These are phyloP conservation scores for Baronia brevicornis DNA, from an alignment of 2,888 invertebrate species.

Conservation along the genomic window DNA sequence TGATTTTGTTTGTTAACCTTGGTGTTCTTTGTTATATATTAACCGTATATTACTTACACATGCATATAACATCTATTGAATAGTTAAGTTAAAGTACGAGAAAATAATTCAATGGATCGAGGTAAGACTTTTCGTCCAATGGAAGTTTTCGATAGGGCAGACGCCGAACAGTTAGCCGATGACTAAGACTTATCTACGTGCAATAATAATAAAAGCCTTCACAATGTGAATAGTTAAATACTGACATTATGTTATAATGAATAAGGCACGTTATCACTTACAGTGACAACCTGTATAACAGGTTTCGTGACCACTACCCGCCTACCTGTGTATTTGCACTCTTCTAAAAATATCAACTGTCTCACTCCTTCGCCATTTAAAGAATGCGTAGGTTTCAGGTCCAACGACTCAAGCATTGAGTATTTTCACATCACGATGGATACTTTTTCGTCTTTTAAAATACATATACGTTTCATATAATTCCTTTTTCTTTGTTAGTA, in stretches of 20 bases:
- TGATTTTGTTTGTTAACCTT: too few species aligned
- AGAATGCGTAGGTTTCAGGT: conserved; percentile 48
- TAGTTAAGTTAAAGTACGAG: not conserved
- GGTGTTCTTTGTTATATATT: too few species aligned
- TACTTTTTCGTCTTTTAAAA: conserved; percentile 2
- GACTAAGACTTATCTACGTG: conserved; percentile 42
- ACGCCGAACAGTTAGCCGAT: conserved; percentile 21
- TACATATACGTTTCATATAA: conserved; percentile 3
- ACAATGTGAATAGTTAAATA: conserved; percentile 22
- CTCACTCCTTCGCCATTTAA: conserved; percentile 35
- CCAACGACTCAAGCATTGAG: conserved; percentile 34
- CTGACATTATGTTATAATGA: conserved; percentile 25
- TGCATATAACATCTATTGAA: not conserved
- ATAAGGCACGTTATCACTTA: conserved; percentile 31
- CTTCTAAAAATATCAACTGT: conserved; percentile 22
- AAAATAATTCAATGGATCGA: not conserved
- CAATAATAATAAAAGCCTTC: conserved; percentile 30
- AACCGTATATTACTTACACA: too few species aligned
- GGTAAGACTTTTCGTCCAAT: conserved; percentile 2
- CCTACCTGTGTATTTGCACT: conserved; percentile 31
- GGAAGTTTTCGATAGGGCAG: conserved; percentile 8
- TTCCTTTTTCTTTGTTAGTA: too few species aligned
- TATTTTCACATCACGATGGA: conserved; percentile 15
- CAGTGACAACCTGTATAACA: conserved; percentile 36
- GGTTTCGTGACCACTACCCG: conserved; percentile 54